Evolutionary conservation across 1,140 invertebrate genomes (phyloP), one percentile per base, ranked within the genome.

Genomic region (Adoxophyes honmai): DNA sequence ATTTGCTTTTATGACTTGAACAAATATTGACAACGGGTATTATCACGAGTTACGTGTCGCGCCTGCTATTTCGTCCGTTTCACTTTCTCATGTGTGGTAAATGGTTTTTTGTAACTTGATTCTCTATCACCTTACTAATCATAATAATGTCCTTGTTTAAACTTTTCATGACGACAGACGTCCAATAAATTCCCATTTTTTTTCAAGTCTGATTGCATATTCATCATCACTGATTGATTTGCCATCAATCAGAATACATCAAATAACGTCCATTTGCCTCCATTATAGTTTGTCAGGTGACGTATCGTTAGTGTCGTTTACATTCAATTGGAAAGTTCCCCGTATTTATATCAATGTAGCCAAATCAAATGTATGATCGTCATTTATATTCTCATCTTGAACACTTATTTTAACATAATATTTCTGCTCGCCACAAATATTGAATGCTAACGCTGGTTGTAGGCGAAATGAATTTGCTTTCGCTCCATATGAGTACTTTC

Each of bases 11-110:
- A 52, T 62, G 60, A 70, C 38, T n/a, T 39, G 53, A 55, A 59
- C 60, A 66, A 78, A 78, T 78, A 74, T 75, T 78, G 68, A 70
- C 62, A 57, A 52, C 10, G 16, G 34, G 57, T 21, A 63, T 78
- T 71, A 75, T 74, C 64, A 59, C 57, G 2, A 8, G 59, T 66
- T 59, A 62, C 60, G 55, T 64, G 67, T 61, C 52, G 55, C 16
- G 55, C 8, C 11, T 34, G 21, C 37, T 34, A 33, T 56, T 34
- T 34, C 36, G 52, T 16, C n/a, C 39, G 57, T 28, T 28, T 14
- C 18, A 48, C 42, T 48, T 48, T 48, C 42, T 48, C 42, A 18
- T 21, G 8, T 44, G 15, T 16, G 15, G 39, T 1, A 14, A 16
- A 15, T 2, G 15, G 21, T 18, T n/a, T n/a, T 16, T 8, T n/a